Evolutionary conservation across 2,888 invertebrate genomes (phyloP), one percentile per base, ranked within the genome.

Genomic region (Drosophila ustulata): DNA sequence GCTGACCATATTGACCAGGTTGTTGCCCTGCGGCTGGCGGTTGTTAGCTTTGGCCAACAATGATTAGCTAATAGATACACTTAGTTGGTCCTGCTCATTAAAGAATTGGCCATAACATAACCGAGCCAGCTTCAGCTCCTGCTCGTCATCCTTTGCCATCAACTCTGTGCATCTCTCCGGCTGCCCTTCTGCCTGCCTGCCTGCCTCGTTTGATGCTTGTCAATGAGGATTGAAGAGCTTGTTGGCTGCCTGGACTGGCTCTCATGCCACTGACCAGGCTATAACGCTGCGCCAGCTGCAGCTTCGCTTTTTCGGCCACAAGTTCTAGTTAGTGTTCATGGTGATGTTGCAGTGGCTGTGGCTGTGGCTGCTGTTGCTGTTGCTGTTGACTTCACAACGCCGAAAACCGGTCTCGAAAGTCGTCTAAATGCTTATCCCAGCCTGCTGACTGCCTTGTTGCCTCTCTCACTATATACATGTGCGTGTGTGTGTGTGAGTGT

Each of bases 321-420:
- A 71, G 78, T 78, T 75, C 71, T 77, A 59, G 75, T 66, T 77
- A 49, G 43, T 57, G 71, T 34, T 51, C 50, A 56, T 61, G 56
- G 52, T 75, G 68, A 51, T 47, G 28, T 26, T 50, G 72, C 57
- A 68, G 39, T 37, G 9, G 37, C 11, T 59, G 56, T 46, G 61
- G 67, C 50, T 46, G 32, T 13, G 45, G 71, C 56, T 75, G 47
- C 63, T 3, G 37, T 5, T 59, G 67, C 55, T 41, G 18, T 18
- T 50, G 72, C 57, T 75, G 49, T 66, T 71, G 62, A 71, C 55
- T 80, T 76, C 66, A 62, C 70, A 80, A 65, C 67, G 67, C 68
- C 74, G n/a, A 49, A 80, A 82, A 82, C 82, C 86, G 82, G 82
- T 85, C 80, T 82, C 72, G 69, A 82, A 83, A 86, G 80, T 82